Conservation (phyloP, 2,113 vertebrate species). For the Notothenia rossii region DNA sequence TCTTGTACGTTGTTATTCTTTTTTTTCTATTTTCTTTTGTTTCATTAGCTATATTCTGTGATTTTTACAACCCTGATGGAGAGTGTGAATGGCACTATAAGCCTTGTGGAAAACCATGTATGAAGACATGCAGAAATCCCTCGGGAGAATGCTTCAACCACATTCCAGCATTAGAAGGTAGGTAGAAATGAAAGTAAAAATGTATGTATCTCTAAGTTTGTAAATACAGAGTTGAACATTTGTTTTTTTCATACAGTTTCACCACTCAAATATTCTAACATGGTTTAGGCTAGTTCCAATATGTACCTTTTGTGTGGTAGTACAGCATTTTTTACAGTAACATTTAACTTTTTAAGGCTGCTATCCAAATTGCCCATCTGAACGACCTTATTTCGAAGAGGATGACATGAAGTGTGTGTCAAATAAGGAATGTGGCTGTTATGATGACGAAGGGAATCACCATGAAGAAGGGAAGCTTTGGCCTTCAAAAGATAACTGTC, state of each 20-base stretch:
- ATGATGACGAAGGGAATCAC: conserved; percentile 80
- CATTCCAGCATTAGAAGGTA: conserved; percentile 90
- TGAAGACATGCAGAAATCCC: conserved; percentile 91
- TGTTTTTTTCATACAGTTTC: neutral
- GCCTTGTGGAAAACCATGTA: conserved; percentile 87
- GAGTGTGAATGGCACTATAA: conserved; percentile 93
- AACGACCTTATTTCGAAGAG: conserved; percentile 88
- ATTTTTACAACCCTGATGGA: conserved; percentile 90
- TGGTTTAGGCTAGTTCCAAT: neutral
- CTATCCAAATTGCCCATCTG: conserved; percentile 89
- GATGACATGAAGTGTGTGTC: conserved; percentile 88
- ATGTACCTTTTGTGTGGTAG: neutral
- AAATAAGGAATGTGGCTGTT: conserved; percentile 80
- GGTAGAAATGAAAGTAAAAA: conserved; percentile 68
- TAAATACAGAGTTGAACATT: neutral
- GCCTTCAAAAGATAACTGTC: conserved; percentile 81
- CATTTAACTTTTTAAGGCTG: conserved; percentile 84
- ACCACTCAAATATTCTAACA: neutral
- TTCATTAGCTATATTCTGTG: conserved; percentile 90
- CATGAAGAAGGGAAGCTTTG: conserved; percentile 81
- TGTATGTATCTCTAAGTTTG: neutral
- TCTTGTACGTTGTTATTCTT: neutral
- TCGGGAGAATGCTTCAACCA: conserved; percentile 84
- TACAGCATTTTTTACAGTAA: neutral
- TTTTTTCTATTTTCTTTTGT: neutral